Percentiles rank a stretch among this genome's conserved stretches.
These are phyloP conservation scores for Papilio demoleus DNA, from an alignment of 2,888 invertebrate genomes.

Conservation along the genomic window DNA sequence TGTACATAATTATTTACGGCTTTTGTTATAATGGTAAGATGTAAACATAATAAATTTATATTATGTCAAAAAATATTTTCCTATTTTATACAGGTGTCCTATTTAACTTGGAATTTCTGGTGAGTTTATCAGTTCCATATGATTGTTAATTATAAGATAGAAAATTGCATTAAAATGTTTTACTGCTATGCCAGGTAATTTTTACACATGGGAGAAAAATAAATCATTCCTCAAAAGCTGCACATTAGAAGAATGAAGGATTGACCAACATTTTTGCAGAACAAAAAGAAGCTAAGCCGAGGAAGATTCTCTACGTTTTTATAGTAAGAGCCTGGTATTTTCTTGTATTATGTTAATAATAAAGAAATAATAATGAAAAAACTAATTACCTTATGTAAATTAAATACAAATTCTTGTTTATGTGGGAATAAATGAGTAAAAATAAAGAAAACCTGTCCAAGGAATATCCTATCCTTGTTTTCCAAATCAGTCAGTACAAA, in stretches of 20 bases:
- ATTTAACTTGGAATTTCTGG: constrained; percentile 54
- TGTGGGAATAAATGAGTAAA: constrained; percentile 52
- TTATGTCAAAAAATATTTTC: constrained; percentile 68
- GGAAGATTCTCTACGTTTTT: constrained; percentile 62
- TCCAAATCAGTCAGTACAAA: constrained; percentile 54
- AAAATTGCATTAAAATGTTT: constrained; percentile 48
- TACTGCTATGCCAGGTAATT: constrained; percentile 69
- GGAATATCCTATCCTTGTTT: constrained; percentile 56
- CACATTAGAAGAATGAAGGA: constrained; percentile 40
- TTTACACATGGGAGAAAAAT: constrained; percentile 35
- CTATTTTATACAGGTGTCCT: constrained; percentile 58
- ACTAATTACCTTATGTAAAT: constrained; percentile 52
- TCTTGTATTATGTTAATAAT: constrained; percentile 75
- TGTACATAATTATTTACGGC: constrained; percentile 78
- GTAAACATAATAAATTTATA: constrained; percentile 73
- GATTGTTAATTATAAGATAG: constrained; percentile 53
- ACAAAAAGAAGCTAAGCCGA: constrained; percentile 35
- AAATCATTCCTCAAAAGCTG: constrained; percentile 37
- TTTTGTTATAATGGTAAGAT: constrained; percentile 72
- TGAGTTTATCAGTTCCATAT: constrained; percentile 69
- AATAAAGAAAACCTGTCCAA: constrained; percentile 50
- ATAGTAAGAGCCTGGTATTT: constrained; percentile 82
- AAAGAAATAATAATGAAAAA: constrained; percentile 60
- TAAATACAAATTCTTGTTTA: constrained; percentile 47
- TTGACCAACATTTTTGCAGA: constrained; percentile 2